Evolutionary conservation across 2,888 invertebrate species (phyloP), one percentile per base, ranked within the genome.

Genomic region (Tinea pellionella): DNA sequence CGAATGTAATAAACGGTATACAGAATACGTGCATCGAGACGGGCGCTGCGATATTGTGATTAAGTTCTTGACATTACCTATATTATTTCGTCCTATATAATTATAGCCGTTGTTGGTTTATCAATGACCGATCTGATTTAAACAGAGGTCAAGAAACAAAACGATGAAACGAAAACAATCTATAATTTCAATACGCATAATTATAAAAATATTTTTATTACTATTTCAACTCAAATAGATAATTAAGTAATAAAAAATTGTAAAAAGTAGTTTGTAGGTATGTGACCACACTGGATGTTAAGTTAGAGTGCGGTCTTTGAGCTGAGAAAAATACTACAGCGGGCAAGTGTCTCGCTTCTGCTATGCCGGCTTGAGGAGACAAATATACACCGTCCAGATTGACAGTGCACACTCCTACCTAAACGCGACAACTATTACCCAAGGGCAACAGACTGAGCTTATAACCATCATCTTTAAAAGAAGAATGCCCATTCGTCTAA

Each of bases 21-120:
- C 32, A 32, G 57, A 57, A 57, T 57, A 57, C 57, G 63, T 63
- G 63, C 61, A 62, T 59, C 67, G 66, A 65, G 67, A 63, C 69
- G 66, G 68, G 66, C 64, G 65, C 64, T 60, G 66, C 70, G 78
- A 75, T 77, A 63, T 63, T 60, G 72, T 77, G 82, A 83, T 84
- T 81, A 80, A 79, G 77, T 76, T 77, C 75, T 78, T 75, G 74
- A 76, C 77, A 72, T 70, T 65, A 65, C 8, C 13, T 19, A 32
- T 74, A 73, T 74, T 75, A 75, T 78, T 77, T 72, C 68, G 65
- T 73, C 68, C 67, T 68, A 64, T 64, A 69, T 73, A 72, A 73
- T 70, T 65, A 65, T 63, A 64, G 60, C 29, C 19, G 57, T 56
- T 55, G 19, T 15, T 24, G 24, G 24, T 24, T 32, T 57, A 57